Percentiles rank a stretch among this genome's conserved stretches.
Conservation (phyloP, 2,113 vertebrate species). For the Myotis brandtii region DNA sequence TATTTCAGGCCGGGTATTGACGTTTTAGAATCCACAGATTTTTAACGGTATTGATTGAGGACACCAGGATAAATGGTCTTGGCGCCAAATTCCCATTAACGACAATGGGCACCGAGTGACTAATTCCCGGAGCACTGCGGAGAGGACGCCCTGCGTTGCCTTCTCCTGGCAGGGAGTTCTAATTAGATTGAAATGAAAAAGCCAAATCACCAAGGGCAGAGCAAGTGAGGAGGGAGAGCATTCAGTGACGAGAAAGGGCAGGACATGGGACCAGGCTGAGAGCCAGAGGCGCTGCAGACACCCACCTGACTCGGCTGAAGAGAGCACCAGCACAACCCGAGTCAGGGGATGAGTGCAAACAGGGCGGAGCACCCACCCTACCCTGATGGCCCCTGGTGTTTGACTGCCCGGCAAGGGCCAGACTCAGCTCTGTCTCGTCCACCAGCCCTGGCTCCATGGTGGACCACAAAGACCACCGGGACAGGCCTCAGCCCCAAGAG, state of each 20-base stretch:
- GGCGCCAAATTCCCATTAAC: constrained; percentile 64
- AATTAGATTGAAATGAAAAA: constrained; percentile 74
- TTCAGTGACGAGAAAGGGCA: neutral
- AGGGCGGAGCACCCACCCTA: accelerated
- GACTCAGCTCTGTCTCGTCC: accelerated
- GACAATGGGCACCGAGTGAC: constrained; percentile 60
- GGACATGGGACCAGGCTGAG: neutral
- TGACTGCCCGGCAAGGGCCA: neutral
- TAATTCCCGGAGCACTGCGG: constrained; percentile 54
- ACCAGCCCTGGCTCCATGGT: neutral
- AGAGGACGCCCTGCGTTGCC: constrained; percentile 42
- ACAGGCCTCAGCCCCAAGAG: neutral
- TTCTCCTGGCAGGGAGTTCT: constrained; percentile 62
- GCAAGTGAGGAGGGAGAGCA: neutral
- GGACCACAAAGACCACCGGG: neutral
- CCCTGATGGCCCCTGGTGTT: neutral
- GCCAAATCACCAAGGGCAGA: constrained; percentile 60
- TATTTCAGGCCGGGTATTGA: constrained; percentile 53
- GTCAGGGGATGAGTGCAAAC: accelerated
- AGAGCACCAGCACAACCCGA: accelerated
- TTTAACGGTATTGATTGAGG: constrained; percentile 70
- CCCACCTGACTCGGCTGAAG: neutral
- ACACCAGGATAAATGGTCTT: constrained; percentile 73
- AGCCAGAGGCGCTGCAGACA: accelerated
- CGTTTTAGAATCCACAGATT: constrained; percentile 69